Base-by-base conservation (phyloP, 2,888 invertebrate species). In the Cosmopolites sordidus region DNA sequence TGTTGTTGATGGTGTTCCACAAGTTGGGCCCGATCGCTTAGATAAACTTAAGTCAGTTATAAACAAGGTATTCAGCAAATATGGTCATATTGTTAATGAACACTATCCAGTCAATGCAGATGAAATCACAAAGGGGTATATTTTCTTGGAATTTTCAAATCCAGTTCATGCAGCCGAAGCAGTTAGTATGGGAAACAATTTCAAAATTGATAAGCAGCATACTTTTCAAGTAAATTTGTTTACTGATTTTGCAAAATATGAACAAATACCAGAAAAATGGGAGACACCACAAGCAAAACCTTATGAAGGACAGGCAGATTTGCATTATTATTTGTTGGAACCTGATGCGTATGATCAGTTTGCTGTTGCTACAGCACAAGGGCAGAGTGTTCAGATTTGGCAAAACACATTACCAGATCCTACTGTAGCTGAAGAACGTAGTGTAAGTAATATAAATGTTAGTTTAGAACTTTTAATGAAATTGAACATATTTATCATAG, bases 261-360 rank as follows among this genome's bases (percentile, higher is more conserved):
- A 88, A 58, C 85, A 87, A 63, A 92, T 95, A 60, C 89, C 93
- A 6, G 87, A 92, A 64, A 87, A 94, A 68, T 98, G 97, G 96
- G 88, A 89, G 59, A 86, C 91, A 0, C 98, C 98, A 39, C 82
- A 83, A 44, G 87, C 91, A 0, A 88, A 90, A 69, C 87, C 92
- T 0, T 98, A 92, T 76, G 87, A 89, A 71, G 90, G 94, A 52
- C 89, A 93, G 70, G 89, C 89, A 37, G 97, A 99, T 77, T 77
- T 98, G 53, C 90, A 93, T 72, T 89, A 87, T 76, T 98, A 92
- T 77, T 78, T 98, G 37, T 81, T 91, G 72, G 95, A 98, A 69
- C 89, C 91, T 0, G 96, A 98, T 76, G 92, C 95, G 48, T 92
- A 89, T 66, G 99, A 99, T 77, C 97, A 98, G 73, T 99, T 89